Evolutionary conservation across 2,797 vertebrate species (phyloP).

Genomic region (Siniperca undulata): DNA sequence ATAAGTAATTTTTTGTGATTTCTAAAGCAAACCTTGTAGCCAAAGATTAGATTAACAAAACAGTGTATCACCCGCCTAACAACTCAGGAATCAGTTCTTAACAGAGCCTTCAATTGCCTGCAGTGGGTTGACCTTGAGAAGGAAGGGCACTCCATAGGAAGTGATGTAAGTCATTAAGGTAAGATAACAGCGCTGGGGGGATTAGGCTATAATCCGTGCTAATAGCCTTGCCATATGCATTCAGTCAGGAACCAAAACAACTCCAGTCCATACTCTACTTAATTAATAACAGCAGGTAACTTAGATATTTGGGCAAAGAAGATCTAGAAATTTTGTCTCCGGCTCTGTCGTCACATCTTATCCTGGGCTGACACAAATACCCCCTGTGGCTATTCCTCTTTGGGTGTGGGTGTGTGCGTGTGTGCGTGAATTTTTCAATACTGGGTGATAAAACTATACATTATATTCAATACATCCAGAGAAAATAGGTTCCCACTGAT

Average conservation of each 20-base stretch:
- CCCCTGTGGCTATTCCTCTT: slow-evolving; percentile 1
- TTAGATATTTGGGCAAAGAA: slow-evolving; percentile 18
- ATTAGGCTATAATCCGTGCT: slow-evolving; percentile 79
- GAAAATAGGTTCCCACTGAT: slow-evolving; percentile 28
- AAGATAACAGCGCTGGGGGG: slow-evolving; percentile 56
- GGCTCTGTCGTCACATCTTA: neutral
- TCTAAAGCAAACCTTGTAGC: slow-evolving; percentile 13
- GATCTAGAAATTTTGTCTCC: neutral
- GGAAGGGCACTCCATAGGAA: slow-evolving; percentile 61
- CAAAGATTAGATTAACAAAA: slow-evolving; percentile 2
- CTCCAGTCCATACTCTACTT: slow-evolving; percentile 43
- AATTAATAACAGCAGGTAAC: slow-evolving; percentile 65
- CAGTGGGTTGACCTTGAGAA: slow-evolving; percentile 62
- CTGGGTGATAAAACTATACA: neutral
- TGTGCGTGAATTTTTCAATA: neutral
- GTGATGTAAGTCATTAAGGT: slow-evolving; percentile 69
- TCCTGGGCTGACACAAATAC: neutral
- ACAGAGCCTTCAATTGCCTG: slow-evolving; percentile 26
- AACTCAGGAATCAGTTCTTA: slow-evolving; percentile 8
- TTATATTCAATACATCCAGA: slow-evolving; percentile 3
- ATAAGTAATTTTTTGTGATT: neutral
- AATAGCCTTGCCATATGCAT: slow-evolving; percentile 73
- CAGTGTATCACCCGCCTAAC: neutral
- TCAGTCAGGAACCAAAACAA: slow-evolving; percentile 63
- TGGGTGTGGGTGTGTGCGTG: neutral